phyloP scores from a whole-genome alignment of 2,888 invertebrate genomes.

The Tetragonisca angustula region DNA sequence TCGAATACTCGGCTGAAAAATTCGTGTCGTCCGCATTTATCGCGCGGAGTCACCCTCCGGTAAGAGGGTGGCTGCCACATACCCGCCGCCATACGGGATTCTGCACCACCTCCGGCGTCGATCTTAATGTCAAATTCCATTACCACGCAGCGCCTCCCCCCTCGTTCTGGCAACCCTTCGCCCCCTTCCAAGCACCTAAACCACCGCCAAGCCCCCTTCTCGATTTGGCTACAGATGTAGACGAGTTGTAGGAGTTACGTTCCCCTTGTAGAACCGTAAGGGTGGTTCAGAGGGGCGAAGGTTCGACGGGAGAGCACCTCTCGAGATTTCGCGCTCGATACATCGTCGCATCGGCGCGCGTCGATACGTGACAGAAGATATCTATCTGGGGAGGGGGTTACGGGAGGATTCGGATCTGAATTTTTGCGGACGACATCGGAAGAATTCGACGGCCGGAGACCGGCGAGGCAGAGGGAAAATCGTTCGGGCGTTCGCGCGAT shows the following conservation, averaged over 20 bases:
- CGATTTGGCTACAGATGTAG: constrained; percentile 28
- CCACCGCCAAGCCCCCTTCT: background rate
- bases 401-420: constrained; percentile 29
- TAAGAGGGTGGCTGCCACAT: background rate
- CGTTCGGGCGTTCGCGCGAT: constrained; percentile 47
- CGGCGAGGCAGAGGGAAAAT: constrained; percentile 46
- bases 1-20: constrained; percentile 40
- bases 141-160: constrained; percentile 53
- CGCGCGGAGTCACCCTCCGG: constrained; percentile 18
- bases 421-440: constrained; percentile 54
- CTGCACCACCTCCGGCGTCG: constrained; percentile 62
- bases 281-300: constrained; percentile 13
- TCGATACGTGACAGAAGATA: constrained; percentile 72
- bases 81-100: constrained; percentile 10
- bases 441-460: constrained; percentile 2
- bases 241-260: constrained; percentile 21
- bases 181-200: background rate
- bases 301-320: constrained; percentile 47
- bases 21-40: constrained; percentile 41
- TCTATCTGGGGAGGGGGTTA: constrained; percentile 51
- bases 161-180: background rate
- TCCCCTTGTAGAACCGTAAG: constrained; percentile 3
- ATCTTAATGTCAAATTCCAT: constrained; percentile 78
- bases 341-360: constrained; percentile 60
- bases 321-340: constrained; percentile 72